Percentiles rank a stretch among this genome's conserved stretches.
Evolutionary conservation across 2,113 vertebrate genomes (phyloP).

Genomic region (Phoxinus phoxinus): DNA sequence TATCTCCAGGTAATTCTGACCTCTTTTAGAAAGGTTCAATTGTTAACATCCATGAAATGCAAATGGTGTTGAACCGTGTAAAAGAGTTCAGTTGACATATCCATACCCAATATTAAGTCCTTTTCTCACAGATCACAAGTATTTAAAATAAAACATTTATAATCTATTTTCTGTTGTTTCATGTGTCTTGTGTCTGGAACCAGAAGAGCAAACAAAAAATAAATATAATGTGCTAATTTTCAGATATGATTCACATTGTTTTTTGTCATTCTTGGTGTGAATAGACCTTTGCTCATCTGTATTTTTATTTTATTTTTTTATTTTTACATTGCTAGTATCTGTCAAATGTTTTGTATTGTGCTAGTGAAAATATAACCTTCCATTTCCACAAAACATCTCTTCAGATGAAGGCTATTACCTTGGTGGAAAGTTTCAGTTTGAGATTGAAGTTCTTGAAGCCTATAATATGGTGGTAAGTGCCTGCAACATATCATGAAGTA

Average conservation of each 20-base stretch:
- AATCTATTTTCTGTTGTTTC: neutral
- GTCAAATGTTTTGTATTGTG: neutral
- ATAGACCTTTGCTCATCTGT: neutral
- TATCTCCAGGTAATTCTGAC: constrained; percentile 80
- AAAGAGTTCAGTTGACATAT: neutral
- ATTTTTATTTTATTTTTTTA: neutral
- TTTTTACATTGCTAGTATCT: neutral
- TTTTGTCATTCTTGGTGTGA: neutral
- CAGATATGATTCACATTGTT: neutral
- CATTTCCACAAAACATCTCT: constrained; percentile 44
- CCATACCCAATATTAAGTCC: too few species aligned
- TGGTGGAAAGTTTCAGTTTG: constrained; percentile 97
- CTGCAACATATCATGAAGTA: constrained; percentile 20
- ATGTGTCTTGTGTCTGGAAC: neutral
- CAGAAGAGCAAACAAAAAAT: neutral
- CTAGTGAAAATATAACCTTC: constrained; percentile 1
- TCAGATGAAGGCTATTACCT: constrained; percentile 99
- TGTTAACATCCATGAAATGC: neutral
- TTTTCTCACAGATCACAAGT: neutral
- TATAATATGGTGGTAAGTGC: constrained; percentile 99
- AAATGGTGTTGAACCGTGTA: neutral
- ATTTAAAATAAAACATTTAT: constrained; percentile 7
- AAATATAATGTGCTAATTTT: neutral
- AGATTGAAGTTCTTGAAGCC: constrained; percentile 95
- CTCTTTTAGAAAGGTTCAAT: neutral